These are phyloP conservation scores for Clarias gariepinus DNA, from an alignment of 2,113 vertebrate species.

Conservation along the genomic window DNA sequence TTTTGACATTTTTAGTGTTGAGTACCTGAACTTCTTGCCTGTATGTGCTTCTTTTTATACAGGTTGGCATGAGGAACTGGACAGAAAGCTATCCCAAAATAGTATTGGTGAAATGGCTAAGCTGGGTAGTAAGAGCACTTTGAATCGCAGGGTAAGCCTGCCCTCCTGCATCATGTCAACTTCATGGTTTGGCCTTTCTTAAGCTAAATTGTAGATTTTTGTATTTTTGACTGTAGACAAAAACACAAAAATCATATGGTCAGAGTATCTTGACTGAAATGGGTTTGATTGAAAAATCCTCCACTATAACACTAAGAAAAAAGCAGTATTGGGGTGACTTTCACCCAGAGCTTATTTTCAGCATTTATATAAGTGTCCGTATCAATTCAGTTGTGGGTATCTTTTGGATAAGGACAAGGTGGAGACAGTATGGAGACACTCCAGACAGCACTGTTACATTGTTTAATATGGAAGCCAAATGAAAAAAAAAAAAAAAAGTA, in stretches of 20 bases:
- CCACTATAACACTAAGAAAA: neutral
- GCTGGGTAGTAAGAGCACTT: conserved; percentile 87
- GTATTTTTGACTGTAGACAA: neutral
- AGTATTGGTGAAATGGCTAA: conserved; percentile 87
- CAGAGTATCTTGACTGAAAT: neutral
- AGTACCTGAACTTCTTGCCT: neutral
- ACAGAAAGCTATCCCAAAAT: conserved; percentile 87
- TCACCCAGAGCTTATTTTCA: neutral
- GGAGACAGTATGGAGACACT: neutral
- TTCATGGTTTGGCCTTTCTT: neutral
- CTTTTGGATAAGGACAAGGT: neutral
- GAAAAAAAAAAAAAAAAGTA: neutral
- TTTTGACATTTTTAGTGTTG: neutral
- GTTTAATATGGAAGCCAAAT: too few species aligned
- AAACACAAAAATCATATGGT: neutral
- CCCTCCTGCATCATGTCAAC: neutral
- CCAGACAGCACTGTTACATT: too few species aligned
- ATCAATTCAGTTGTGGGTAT: neutral
- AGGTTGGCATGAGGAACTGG: conserved; percentile 87
- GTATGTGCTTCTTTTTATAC: conserved; percentile 29
- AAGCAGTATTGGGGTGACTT: neutral
- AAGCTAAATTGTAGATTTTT: neutral
- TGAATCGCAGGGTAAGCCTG: conserved; percentile 88
- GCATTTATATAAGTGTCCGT: neutral
- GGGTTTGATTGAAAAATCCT: neutral